Evolutionary conservation across 1,140 invertebrate species (phyloP), one percentile per base, ranked within the genome.

Genomic region (Cotesia chilonis): DNA sequence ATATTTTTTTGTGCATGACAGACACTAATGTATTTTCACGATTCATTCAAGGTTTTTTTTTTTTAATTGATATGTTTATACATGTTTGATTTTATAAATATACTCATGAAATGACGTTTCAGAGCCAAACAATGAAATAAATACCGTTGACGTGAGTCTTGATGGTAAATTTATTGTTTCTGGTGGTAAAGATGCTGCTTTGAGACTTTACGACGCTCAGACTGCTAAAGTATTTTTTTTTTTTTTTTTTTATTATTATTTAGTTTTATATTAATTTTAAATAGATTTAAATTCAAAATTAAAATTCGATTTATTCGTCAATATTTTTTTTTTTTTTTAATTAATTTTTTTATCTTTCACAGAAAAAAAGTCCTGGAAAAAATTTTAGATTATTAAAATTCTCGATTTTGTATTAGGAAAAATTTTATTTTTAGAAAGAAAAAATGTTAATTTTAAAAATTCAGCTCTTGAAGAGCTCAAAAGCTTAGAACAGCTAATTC

Each of bases 41-140:
- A 65, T 81, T 81, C 66, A 72, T 76, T 35, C 63, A 73, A 73
- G 81, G 82, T 82, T 68, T 55, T n/a, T 35, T 14, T 66, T 35
- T 52, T n/a, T 28, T n/a, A 38, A 59, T 68, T 38, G 35, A 51
- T 55, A 20, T 41, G 10, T 57, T 54, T 37, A 63, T 54, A 54
- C 41, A 68, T 37, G 12, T 60, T 66, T 12, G 54, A 54, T 20
- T 55, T 64, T 55, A 41, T 35, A 2, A 63, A 65, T 75, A 17
- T 57, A 76, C 20, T 28, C 20, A 28, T 28, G 20, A 28, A 28
- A 28, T 28, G 20, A 28, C 20, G 20, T 28, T 75, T 4, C 52
- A 84, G 84, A 84, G 55, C 63, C 77, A 17, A 70, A 76, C 9
- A 85, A 85, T 55, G 82, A 85, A 71, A 76, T 85, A 2, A 82